phyloP scores from a whole-genome alignment of 1,140 invertebrate genomes.

The Bombus affinis region DNA sequence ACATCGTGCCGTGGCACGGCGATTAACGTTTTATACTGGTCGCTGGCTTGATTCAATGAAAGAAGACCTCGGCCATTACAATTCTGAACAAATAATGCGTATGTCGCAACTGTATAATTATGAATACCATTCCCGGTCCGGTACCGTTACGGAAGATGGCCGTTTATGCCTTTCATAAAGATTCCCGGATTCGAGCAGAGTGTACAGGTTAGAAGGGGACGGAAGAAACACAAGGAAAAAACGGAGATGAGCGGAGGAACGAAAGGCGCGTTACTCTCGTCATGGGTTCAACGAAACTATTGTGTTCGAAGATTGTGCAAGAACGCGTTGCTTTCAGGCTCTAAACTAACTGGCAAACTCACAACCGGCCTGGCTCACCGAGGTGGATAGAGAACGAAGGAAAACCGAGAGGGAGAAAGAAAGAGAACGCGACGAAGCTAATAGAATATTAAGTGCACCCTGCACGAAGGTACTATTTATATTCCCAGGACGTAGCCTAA shows the following conservation, averaged over 20 bases:
- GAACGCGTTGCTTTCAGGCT: slow-evolving; percentile 25
- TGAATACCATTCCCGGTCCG: slow-evolving; percentile 70
- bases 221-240: not conserved
- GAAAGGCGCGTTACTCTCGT: not conserved
- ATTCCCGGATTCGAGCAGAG: slow-evolving; percentile 67
- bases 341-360: slow-evolving; percentile 42
- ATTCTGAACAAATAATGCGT: slow-evolving; percentile 74
- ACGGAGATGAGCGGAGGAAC: not conserved
- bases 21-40: slow-evolving; percentile 69
- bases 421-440: slow-evolving; percentile 47
- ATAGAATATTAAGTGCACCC: slow-evolving; percentile 72
- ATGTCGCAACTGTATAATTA: slow-evolving; percentile 75
- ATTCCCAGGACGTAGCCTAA: slow-evolving; percentile 69
- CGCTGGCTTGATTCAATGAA: slow-evolving; percentile 54
- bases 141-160: slow-evolving; percentile 69
- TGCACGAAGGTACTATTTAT: slow-evolving; percentile 62
- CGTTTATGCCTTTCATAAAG: slow-evolving; percentile 72
- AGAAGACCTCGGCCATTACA: slow-evolving; percentile 66
- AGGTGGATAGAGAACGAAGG: not conserved
- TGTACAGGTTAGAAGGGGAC: not conserved
- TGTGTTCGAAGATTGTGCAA: slow-evolving; percentile 57
- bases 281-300: slow-evolving; percentile 52
- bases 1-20: slow-evolving; percentile 55
- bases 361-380: not conserved
- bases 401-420: not conserved